Evolutionary conservation across 2,888 invertebrate genomes (phyloP).

Genomic region (Xiphydria camelus): DNA sequence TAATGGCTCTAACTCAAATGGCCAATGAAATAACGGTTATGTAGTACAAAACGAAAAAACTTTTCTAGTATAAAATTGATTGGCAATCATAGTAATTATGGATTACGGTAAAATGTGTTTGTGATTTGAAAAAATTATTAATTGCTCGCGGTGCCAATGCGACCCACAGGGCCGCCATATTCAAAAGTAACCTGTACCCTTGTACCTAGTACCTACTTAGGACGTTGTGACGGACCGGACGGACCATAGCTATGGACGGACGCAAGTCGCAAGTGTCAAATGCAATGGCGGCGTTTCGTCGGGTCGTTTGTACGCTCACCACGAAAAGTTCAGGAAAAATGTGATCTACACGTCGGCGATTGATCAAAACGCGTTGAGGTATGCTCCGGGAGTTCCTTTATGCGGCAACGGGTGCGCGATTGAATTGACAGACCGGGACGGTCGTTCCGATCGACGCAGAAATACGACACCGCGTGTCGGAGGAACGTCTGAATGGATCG

Average conservation of each 20-base stretch:
- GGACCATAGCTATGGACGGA: constrained; percentile 18
- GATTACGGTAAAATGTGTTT: no score
- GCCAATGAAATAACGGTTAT: no score
- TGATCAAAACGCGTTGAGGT: constrained; percentile 27
- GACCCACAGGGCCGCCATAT: no score
- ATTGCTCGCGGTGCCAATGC: no score
- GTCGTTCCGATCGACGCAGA: no score
- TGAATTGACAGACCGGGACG: constrained; percentile 15
- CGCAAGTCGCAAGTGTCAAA: constrained; percentile 20
- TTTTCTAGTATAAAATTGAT: no score
- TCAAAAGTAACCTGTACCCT: no score
- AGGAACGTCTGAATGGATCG: constrained; percentile 1
- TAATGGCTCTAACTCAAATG: no score
- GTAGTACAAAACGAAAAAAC: no score
- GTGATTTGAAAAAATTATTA: no score
- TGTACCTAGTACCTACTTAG: no score
- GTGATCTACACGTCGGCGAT: constrained; percentile 30
- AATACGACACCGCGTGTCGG: constrained; percentile 12
- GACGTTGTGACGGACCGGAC: constrained; percentile 28
- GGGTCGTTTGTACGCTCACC: constrained; percentile 28
- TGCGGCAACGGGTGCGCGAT: constrained; percentile 28
- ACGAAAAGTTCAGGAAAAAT: constrained; percentile 36
- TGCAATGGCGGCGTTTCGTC: constrained; percentile 44
- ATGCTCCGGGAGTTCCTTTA: background rate
- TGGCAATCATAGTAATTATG: no score